A percentile compares a stretch with the other conserved stretches of the same genome.
phyloP scores from a whole-genome alignment of 1,140 invertebrate genomes.

The Ips typographus region DNA sequence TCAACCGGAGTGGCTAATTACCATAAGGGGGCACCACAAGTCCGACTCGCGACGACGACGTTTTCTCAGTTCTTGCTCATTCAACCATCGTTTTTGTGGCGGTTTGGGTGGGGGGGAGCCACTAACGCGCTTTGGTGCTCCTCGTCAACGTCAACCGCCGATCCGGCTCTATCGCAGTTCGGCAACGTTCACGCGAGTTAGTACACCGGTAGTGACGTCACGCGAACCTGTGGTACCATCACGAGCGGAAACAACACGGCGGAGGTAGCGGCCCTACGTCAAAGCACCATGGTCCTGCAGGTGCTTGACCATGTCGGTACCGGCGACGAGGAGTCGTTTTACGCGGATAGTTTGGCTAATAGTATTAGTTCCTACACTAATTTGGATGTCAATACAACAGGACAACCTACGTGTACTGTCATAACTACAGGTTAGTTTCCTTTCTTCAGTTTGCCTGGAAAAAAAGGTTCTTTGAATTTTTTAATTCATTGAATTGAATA shows the following conservation, averaged over 20 bases:
- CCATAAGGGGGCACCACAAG: constrained; percentile 22
- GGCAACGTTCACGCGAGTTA: constrained; percentile 6
- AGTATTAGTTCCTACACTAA: constrained; percentile 47
- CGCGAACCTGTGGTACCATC: constrained; percentile 15
- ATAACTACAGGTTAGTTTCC: constrained; percentile 46
- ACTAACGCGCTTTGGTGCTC: constrained; percentile 8
- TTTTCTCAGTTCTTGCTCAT: constrained; percentile 35
- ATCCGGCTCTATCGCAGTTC: constrained; percentile 1
- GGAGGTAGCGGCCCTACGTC: constrained; percentile 40
- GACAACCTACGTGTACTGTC: constrained; percentile 51
- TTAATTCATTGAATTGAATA: too few relatives aligned
- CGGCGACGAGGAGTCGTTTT: constrained; percentile 51
- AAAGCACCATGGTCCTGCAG: constrained; percentile 53
- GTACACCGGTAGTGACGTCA: constrained; percentile 45
- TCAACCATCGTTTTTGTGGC: constrained; percentile 20
- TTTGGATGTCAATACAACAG: constrained; percentile 49
- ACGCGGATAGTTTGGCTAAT: constrained; percentile 43
- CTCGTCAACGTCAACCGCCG: constrained; percentile 11
- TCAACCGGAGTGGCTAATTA: constrained; percentile 19
- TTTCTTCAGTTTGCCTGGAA: neutral
- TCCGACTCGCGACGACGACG: neutral
- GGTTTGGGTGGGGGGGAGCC: constrained; percentile 11
- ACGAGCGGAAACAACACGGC: constrained; percentile 43
- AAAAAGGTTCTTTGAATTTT: neutral
- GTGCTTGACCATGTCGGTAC: constrained; percentile 51